phyloP scores from a whole-genome alignment of 2,888 invertebrate species.

The Melinaea menophilus region DNA sequence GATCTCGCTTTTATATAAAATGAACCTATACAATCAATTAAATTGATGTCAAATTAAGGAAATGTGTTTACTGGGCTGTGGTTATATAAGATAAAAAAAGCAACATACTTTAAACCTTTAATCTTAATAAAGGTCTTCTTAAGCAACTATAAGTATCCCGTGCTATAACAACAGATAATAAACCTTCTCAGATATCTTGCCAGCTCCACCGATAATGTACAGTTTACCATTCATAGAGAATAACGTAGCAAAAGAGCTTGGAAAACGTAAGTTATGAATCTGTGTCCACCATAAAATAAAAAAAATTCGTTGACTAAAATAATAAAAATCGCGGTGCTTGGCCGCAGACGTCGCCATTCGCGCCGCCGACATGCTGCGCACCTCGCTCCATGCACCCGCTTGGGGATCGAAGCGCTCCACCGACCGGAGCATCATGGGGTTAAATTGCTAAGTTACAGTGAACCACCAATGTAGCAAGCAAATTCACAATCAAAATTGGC shows the following conservation, averaged over 20 bases:
- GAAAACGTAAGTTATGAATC: slow-evolving; percentile 73
- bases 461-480: not conserved
- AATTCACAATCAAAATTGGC: no score
- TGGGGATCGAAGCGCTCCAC: slow-evolving; percentile 80
- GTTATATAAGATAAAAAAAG: no score
- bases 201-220: slow-evolving; percentile 83
- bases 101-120: no score
- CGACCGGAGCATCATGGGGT: slow-evolving; percentile 75
- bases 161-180: not conserved
- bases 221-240: slow-evolving; percentile 78
- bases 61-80: no score
- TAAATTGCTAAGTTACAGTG: not conserved
- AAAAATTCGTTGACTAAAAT: no score
- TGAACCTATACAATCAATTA: no score
- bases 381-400: slow-evolving; percentile 77
- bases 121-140: no score
- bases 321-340: slow-evolving; percentile 73
- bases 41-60: no score
- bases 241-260: slow-evolving; percentile 74
- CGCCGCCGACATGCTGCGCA: slow-evolving; percentile 77
- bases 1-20: no score
- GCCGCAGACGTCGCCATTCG: slow-evolving; percentile 80
- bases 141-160: no score
- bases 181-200: slow-evolving; percentile 71
- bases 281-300: slow-evolving; percentile 73